Evolutionary conservation across 2,113 vertebrate genomes (phyloP).

Genomic region (Lophochroa leadbeateri): DNA sequence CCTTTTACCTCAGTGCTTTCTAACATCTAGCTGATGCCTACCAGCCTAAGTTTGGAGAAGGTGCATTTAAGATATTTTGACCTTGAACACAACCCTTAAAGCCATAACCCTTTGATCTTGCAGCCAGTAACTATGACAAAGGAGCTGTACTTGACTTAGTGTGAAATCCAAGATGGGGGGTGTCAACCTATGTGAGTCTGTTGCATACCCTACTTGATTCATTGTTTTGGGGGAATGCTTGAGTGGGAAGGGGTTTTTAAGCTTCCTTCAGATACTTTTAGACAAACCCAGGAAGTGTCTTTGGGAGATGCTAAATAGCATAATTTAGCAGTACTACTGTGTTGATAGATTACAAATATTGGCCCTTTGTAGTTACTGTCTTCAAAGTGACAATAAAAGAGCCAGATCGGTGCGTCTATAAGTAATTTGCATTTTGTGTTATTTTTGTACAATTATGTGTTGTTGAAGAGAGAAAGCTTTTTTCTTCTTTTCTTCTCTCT

Average conservation of each 20-base stretch:
- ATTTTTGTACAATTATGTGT: constrained; percentile 25
- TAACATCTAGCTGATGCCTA: not conserved
- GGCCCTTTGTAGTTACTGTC: constrained; percentile 18
- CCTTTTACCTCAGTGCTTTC: not conserved
- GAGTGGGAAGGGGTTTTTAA: not conserved
- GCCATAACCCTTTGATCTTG: not conserved
- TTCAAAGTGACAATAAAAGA: constrained; percentile 19
- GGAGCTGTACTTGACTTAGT: not conserved
- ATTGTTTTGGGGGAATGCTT: not conserved
- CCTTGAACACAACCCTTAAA: not conserved
- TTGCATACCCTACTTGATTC: not conserved
- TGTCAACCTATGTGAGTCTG: not conserved
- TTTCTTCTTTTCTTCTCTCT: not conserved
- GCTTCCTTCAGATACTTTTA: not conserved
- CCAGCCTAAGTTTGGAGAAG: not conserved
- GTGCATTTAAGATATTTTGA: not conserved
- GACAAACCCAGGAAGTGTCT: not conserved
- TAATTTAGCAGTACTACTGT: not conserved
- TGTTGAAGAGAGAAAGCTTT: constrained; percentile 13
- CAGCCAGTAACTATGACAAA: not conserved
- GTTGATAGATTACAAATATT: constrained; percentile 27
- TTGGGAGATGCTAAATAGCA: constrained; percentile 11
- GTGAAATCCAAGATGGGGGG: not conserved
- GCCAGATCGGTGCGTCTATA: not conserved
- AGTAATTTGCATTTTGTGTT: constrained; percentile 45